phyloP scores from a whole-genome alignment of 2,113 vertebrate genomes.

The Petrocephalus zakoni region DNA sequence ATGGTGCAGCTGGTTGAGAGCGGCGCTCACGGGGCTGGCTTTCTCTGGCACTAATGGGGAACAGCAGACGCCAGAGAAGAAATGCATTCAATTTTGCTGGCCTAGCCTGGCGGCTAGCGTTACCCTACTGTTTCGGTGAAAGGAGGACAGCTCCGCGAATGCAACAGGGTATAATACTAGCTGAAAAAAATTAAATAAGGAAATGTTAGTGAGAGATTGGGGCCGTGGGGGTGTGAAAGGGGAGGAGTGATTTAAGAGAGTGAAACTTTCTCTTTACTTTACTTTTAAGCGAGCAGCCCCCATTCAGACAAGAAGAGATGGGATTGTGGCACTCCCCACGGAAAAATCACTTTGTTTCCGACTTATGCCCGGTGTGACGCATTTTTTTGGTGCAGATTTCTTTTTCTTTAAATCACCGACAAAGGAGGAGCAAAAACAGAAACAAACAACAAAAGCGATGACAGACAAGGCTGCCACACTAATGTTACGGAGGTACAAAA shows the following conservation, averaged over 20 bases:
- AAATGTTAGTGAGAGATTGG: not conserved
- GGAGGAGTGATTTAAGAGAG: not conserved
- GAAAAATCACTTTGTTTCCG: conserved; percentile 16
- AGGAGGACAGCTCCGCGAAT: not conserved
- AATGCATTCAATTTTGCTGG: not conserved
- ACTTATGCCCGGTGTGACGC: conserved; percentile 20
- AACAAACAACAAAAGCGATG: conserved; percentile 49
- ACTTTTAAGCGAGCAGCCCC: conserved; percentile 24
- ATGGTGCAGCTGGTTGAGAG: not conserved
- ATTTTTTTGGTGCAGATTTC: conserved; percentile 26
- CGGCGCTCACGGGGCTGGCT: not conserved
- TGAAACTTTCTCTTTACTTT: conserved; percentile 8
- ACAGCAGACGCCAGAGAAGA: not conserved
- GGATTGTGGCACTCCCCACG: not conserved
- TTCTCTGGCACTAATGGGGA: not conserved
- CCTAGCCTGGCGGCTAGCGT: not conserved
- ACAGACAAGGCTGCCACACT: conserved; percentile 38
- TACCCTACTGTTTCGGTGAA: not conserved
- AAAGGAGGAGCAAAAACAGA: conserved; percentile 33
- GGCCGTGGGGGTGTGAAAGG: not conserved
- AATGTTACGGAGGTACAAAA: conserved; percentile 36
- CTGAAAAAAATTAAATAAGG: not conserved
- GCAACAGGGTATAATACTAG: not conserved
- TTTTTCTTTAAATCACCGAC: conserved; percentile 39
- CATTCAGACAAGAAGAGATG: not conserved